Evolutionary conservation across 2,888 invertebrate genomes (phyloP).

Genomic region (Drosophila helvetica): DNA sequence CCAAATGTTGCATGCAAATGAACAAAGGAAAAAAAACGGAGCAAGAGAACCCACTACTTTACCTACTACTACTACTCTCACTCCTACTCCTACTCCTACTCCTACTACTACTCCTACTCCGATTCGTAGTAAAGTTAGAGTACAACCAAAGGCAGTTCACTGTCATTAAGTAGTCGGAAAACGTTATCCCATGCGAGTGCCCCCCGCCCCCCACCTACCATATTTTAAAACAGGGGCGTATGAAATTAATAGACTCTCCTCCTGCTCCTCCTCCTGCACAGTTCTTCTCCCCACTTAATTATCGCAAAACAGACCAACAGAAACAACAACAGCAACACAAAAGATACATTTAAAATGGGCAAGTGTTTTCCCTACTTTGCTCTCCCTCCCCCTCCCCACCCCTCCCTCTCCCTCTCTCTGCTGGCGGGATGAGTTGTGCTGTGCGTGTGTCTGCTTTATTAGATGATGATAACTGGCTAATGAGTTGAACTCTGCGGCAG

Average conservation of each 20-base stretch:
- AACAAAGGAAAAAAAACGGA: constrained; percentile 20
- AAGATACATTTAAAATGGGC: constrained; percentile 64
- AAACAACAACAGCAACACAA: constrained; percentile 29
- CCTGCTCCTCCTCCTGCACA: neutral
- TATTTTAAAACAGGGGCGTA: constrained; percentile 67
- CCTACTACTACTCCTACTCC: too few species aligned
- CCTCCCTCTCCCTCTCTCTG: constrained; percentile 23
- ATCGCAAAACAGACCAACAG: constrained; percentile 51
- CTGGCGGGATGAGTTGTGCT: constrained; percentile 13
- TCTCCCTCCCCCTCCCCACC: constrained; percentile 6
- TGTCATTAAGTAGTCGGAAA: constrained; percentile 50
- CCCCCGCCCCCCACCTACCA: constrained; percentile 20
- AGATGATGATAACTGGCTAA: constrained; percentile 77
- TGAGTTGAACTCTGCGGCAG: constrained; percentile 68
- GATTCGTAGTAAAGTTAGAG: constrained; percentile 6
- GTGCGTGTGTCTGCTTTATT: constrained; percentile 65
- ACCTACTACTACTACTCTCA: constrained; percentile 23
- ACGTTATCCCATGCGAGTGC: constrained; percentile 47
- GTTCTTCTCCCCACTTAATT: constrained; percentile 63
- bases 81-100: too few species aligned
- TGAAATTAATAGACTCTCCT: constrained; percentile 72
- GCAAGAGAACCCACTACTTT: constrained; percentile 22
- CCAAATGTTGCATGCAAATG: constrained; percentile 73
- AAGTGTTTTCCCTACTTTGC: constrained; percentile 55
- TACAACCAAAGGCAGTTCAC: constrained; percentile 9